Evolutionary conservation across 2,888 invertebrate species (phyloP).

Genomic region (Drosophila yooni): DNA sequence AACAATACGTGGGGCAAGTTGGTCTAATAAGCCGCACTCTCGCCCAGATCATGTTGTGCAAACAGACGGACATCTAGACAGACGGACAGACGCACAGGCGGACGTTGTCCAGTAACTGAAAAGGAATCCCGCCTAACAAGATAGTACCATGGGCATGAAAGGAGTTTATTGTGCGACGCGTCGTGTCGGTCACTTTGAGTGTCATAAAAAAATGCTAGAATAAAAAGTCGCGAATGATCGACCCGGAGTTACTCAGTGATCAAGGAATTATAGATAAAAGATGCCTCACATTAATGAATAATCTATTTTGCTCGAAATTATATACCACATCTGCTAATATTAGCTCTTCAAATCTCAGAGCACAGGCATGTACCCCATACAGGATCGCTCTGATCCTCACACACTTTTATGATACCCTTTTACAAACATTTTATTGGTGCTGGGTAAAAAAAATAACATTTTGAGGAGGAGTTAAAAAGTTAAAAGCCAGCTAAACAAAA

Average conservation of each 20-base stretch:
- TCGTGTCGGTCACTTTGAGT: conserved; percentile 78
- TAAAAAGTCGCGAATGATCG: not conserved
- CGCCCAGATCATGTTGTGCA: conserved; percentile 77
- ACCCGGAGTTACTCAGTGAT: conserved; percentile 6
- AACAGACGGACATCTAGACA: conserved; percentile 48
- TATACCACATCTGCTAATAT: not conserved
- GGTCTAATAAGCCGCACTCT: conserved; percentile 79
- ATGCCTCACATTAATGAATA: not conserved
- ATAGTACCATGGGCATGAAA: conserved; percentile 69
- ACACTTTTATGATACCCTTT: conserved; percentile 2
- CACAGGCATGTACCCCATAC: not conserved
- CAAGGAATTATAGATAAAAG: not conserved
- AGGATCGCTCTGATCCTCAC: not conserved
- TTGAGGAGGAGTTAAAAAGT: conserved; percentile 62
- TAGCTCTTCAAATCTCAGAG: not conserved
- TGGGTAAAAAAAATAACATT: conserved; percentile 21
- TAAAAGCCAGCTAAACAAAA: conserved; percentile 79
- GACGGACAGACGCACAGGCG: conserved; percentile 16
- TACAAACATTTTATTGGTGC: conserved; percentile 9
- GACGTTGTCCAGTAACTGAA: conserved; percentile 29
- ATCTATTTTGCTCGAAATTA: not conserved
- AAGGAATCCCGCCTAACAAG: conserved; percentile 75
- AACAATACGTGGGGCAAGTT: conserved; percentile 65
- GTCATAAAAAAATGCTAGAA: conserved; percentile 62
- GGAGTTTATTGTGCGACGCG: conserved; percentile 78